Base-by-base conservation (phyloP, 2,888 invertebrate species). In the Ormyrus labotus region DNA sequence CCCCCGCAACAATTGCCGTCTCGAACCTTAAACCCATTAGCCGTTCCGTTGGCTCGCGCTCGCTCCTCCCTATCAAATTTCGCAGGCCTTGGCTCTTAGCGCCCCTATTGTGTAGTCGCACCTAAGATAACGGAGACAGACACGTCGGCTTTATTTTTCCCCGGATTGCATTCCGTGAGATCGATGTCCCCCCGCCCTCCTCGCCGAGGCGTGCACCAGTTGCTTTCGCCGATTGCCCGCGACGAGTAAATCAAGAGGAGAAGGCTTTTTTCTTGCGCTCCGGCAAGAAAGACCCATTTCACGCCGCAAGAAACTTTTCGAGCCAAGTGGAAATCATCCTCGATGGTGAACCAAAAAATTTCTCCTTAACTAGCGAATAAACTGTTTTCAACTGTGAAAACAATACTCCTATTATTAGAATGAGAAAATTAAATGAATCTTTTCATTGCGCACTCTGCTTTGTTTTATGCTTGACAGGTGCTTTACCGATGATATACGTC, bases 11-110 rank as follows among this genome's bases (percentile, higher is more conserved):
- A 69, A 11, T 79, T 58, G 65, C 77, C 83, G 79, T 80, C 83
- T 82, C 84, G 71, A 78, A 79, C 85, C 83, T 82, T 81, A 76
- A 76, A 74, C 73, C 73, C 65, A 77, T 74, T 74, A 75, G 75
- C 64, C 57, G 65, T 65, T 69, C 19, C 69, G 61, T 51, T 58
- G 48, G 68, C 47, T 68, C 45, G 72, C 34, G n/a, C 63, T 73
- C 13, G 68, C 68, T 45, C 8, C 34, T 11, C 51, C 51, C 71
- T 51, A 78, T 78, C 78, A 60, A 78, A 67, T 78, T 71, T 65
- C 60, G 5, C 60, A 34, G 55, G 34, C 51, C 50, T 55, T 10
- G 50, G n/a, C 45, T 60, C n/a, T n/a, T n/a, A n/a, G 6, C 11
- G 58, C 53, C 3, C 51, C 9, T 19, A 5, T 60, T 34, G 55